A percentile compares a stretch with the other conserved stretches of the same genome.
Conservation (phyloP, 2,797 vertebrate genomes). For the Xenops minutus region DNA sequence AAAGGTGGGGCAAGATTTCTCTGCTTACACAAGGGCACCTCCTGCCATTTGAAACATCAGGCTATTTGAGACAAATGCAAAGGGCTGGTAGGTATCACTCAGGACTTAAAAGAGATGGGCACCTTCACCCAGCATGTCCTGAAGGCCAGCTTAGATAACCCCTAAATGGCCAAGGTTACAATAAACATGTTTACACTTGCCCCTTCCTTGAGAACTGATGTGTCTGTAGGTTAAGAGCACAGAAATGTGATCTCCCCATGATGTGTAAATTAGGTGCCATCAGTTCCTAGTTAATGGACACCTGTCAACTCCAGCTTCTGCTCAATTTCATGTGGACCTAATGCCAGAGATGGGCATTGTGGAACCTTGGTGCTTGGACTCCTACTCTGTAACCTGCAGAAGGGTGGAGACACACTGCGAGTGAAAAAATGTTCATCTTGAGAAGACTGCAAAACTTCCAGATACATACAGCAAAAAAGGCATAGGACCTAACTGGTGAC, state of each 20-base stretch:
- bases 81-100: neutral
- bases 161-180: neutral
- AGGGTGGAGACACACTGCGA: neutral
- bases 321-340: neutral
- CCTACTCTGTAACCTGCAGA: neutral
- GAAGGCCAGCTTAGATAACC: neutral
- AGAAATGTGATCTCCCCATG: rapidly evolving
- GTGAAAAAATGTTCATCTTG: neutral
- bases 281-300: neutral
- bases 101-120: rapidly evolving
- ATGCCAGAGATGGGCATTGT: neutral
- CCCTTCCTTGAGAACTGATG: neutral
- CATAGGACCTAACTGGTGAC: neutral
- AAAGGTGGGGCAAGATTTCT: neutral
- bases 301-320: neutral
- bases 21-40: neutral
- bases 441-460: neutral
- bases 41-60: neutral
- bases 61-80: neutral
- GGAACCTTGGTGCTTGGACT: rapidly evolving
- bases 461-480: neutral
- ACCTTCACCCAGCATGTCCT: neutral
- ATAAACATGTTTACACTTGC: neutral
- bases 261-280: neutral
- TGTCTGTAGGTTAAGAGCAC: neutral